phyloP scores from a whole-genome alignment of 1,140 invertebrate genomes.

The Chironomus striatipennis region DNA sequence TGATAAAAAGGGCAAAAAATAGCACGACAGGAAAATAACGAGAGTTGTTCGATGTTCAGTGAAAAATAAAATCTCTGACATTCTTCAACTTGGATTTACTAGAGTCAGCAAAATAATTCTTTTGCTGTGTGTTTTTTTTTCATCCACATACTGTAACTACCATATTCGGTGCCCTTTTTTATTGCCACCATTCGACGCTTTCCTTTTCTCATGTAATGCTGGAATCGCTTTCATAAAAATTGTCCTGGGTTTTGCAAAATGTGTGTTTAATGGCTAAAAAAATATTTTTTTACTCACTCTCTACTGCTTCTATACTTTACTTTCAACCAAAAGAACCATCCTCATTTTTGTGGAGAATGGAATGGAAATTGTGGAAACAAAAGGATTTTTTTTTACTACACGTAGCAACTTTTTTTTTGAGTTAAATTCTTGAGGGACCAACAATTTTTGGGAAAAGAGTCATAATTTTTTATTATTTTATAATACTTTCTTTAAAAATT shows the following conservation, averaged over 20 bases:
- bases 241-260: constrained; percentile 3
- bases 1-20: background rate
- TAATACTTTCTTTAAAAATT: background rate
- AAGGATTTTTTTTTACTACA: background rate
- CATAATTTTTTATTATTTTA: constrained; percentile 21
- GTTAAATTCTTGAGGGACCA: background rate
- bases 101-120: background rate
- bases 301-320: background rate
- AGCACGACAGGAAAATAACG: constrained; percentile 16
- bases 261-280: background rate
- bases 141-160: background rate
- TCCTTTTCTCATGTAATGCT: background rate
- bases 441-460: constrained; percentile 18
- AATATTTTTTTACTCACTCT: background rate
- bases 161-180: background rate
- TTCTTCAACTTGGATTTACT: constrained; percentile 9
- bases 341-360: constrained; percentile 12
- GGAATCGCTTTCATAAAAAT: background rate
- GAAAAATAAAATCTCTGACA: background rate
- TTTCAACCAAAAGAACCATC: background rate
- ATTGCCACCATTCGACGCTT: background rate
- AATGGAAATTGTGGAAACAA: constrained; percentile 7
- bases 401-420: background rate
- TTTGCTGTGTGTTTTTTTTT: too few relatives aligned
- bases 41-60: constrained; percentile 1